These are phyloP conservation scores for Hesperia comma DNA, from an alignment of 2,888 invertebrate genomes.

Conservation along the genomic window DNA sequence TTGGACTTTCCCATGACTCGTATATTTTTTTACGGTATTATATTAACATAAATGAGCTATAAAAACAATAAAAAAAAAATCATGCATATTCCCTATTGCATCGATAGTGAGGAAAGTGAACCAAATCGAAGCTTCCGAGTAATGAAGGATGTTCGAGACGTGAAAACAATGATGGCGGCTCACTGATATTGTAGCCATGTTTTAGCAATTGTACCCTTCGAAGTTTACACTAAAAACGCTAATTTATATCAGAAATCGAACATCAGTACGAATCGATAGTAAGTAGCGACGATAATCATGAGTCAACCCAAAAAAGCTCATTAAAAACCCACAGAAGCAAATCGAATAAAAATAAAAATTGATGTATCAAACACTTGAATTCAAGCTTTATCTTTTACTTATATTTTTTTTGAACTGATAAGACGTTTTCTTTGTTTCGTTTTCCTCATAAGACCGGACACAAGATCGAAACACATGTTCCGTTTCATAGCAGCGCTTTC, in stretches of 20 bases:
- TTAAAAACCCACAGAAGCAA: too few species aligned
- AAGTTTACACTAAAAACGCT: slow-evolving; percentile 12
- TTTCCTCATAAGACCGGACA: neutral
- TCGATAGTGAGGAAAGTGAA: neutral
- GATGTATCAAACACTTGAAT: too few species aligned
- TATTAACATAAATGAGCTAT: too few species aligned
- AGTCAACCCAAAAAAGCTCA: too few species aligned
- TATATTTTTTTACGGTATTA: too few species aligned
- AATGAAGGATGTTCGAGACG: neutral
- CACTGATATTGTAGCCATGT: slow-evolving; percentile 12
- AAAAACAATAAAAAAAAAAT: too few species aligned
- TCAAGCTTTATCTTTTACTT: too few species aligned
- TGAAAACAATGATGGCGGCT: neutral
- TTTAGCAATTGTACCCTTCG: neutral
- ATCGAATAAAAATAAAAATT: too few species aligned
- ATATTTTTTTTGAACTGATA: neutral
- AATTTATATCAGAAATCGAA: neutral
- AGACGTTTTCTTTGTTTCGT: too few species aligned
- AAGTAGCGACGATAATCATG: too few species aligned
- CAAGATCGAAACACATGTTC: slow-evolving; percentile 2
- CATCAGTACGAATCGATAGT: too few species aligned
- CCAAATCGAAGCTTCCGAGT: neutral
- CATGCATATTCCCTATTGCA: neutral
- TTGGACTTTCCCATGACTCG: too few species aligned
- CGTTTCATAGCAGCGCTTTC: slow-evolving; percentile 8